Base-by-base conservation (phyloP, 2,797 vertebrate genomes). In the Darevskia mixta region DNA sequence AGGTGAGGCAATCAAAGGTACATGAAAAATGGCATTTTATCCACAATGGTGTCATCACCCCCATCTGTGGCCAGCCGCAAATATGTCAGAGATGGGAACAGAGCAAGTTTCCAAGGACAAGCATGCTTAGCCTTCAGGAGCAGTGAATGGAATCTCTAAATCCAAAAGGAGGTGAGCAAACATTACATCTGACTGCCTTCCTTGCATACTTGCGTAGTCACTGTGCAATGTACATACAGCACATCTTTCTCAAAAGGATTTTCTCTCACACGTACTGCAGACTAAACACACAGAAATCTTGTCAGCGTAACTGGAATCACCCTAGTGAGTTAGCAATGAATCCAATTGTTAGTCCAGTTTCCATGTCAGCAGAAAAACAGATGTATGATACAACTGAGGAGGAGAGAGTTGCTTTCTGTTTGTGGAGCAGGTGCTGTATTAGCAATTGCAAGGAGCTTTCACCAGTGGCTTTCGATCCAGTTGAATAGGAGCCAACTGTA, bases 311-410 rank as follows among this genome's bases (percentile, higher is more conserved):
- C 89, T 94, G 92, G 88, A 95, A 94, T 94, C 92, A 93, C 67
- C 92, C 89, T 89, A 91, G 92, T 90, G 91, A 91, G 90, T 86
- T 94, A 95, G 92, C 87, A 94, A 92, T 92, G 93, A 96, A 96
- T 96, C 91, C 95, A 93, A 95, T 95, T 96, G 92, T 96, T 95
- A 93, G n/a, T 3, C 93, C 88, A 87, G 94, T 95, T 96, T 96
- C 93, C 93, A 92, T 92, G 96, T 97, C 95, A 97, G 96, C 94
- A 96, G 96, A 97, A 96, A 94, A 97, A 96, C 96, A 97, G 95
- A 97, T 97, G 96, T 94, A 96, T 90, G 77, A 88, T 94, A 92
- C 89, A 93, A 95, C 8, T 38, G 93, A 91, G 85, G 83, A 93
- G 89, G 85, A 87, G 83, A 93, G 91, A 80, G 78, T 95, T 90